These are phyloP conservation scores for Mesocricetus auratus DNA, from an alignment of 2,113 vertebrate species.

Conservation along the genomic window DNA sequence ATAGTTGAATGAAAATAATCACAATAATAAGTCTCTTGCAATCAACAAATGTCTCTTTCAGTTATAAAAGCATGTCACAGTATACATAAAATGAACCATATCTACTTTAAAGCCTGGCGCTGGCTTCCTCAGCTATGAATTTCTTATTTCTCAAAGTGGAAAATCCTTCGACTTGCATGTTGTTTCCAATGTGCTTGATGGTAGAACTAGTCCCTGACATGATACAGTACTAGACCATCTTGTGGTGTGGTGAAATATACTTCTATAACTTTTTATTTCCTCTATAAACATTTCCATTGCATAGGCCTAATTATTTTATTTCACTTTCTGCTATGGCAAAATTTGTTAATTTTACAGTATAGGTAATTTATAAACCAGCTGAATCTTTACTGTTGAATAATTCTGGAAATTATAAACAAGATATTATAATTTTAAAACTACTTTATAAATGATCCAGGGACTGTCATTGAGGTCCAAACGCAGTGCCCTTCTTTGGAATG, in stretches of 20 bases:
- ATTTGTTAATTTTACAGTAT: not conserved
- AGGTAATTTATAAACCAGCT: not conserved
- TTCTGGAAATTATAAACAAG: conserved; percentile 8
- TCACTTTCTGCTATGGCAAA: not conserved
- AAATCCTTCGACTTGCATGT: not conserved
- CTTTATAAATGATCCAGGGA: not conserved
- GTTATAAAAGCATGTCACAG: not conserved
- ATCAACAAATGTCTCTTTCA: not conserved
- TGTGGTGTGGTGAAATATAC: not conserved
- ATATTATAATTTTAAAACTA: not conserved
- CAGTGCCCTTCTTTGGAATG: not conserved
- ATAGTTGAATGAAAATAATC: not conserved
- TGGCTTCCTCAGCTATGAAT: not conserved
- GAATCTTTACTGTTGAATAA: not conserved
- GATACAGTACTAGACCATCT: not conserved
- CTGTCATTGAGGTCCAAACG: not conserved
- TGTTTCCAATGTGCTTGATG: not conserved
- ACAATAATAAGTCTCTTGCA: not conserved
- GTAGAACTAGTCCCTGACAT: not conserved
- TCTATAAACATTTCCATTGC: not conserved
- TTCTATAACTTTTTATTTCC: not conserved
- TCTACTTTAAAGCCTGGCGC: not conserved
- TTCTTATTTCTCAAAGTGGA: conserved; percentile 7
- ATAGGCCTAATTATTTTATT: not conserved
- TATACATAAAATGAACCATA: conserved; percentile 21